A percentile compares a stretch with the other conserved stretches of the same genome.
Evolutionary conservation across 2,888 invertebrate species (phyloP).

Genomic region (Temnothorax ravouxi): DNA sequence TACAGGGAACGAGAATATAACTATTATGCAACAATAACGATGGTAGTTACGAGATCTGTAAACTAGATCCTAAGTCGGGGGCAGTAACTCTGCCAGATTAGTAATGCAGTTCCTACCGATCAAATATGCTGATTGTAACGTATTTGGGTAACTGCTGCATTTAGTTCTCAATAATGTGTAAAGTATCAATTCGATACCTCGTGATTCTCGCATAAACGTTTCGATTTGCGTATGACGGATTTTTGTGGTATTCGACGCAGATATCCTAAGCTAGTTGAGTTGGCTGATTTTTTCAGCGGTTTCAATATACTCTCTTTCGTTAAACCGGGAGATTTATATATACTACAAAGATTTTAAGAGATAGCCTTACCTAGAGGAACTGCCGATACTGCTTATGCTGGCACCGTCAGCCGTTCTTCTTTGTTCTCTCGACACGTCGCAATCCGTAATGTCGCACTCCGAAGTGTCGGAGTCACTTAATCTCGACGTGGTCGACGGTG

Average conservation of each 20-base stretch:
- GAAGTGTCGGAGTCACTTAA: conserved; percentile 97
- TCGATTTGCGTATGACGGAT: conserved; percentile 2
- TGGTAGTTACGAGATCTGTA: conserved; percentile 68
- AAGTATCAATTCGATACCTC: background rate
- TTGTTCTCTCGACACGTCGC: conserved; percentile 86
- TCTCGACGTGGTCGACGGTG: conserved; percentile 94
- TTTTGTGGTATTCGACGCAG: background rate
- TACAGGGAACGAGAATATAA: conserved; percentile 65
- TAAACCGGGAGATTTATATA: background rate
- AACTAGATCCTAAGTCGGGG: conserved; percentile 67
- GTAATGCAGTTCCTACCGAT: conserved; percentile 57
- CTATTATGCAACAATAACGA: conserved; percentile 67
- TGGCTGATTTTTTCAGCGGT: background rate
- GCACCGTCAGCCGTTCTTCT: conserved; percentile 92
- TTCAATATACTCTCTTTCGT: conserved; percentile 12
- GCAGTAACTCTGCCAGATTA: conserved; percentile 59
- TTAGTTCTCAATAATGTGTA: background rate
- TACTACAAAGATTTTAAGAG: conserved; percentile 62
- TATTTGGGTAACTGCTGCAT: background rate
- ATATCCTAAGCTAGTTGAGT: background rate
- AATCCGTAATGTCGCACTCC: conserved; percentile 87
- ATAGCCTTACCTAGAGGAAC: conserved; percentile 91
- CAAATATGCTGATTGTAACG: conserved; percentile 44
- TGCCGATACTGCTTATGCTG: conserved; percentile 96
- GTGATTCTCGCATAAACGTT: background rate